These are phyloP conservation scores for Aphidoletes aphidimyza DNA, from an alignment of 2,888 invertebrate species.

Conservation along the genomic window DNA sequence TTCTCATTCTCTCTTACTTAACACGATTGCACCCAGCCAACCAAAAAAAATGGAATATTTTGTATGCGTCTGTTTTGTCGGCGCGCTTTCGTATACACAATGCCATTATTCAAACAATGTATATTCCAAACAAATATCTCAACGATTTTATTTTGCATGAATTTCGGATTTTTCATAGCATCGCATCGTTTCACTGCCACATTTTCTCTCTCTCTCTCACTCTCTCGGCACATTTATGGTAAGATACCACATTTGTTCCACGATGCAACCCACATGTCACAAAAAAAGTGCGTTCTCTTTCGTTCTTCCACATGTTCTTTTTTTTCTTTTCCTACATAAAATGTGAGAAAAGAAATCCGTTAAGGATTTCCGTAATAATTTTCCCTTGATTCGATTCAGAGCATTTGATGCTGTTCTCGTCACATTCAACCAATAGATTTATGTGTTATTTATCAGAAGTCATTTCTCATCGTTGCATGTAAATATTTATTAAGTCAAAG, in stretches of 20 bases:
- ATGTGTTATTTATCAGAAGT: constrained; percentile 1
- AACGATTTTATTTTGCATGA: constrained; percentile 49
- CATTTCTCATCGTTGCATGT: constrained; percentile 18
- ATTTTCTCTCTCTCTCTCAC: not conserved
- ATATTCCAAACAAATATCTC: constrained; percentile 21
- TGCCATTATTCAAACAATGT: constrained; percentile 46
- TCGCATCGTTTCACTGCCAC: not conserved
- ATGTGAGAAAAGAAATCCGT: constrained; percentile 1
- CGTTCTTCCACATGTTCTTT: not conserved
- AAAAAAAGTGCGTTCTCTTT: not conserved
- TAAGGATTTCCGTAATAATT: constrained; percentile 46
- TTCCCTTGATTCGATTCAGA: not conserved
- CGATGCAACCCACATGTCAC: not conserved
- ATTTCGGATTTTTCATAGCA: not conserved
- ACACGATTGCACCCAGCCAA: not conserved
- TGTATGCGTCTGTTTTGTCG: not conserved
- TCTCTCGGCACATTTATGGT: not conserved
- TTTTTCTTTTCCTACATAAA: not conserved
- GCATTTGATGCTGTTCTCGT: not conserved
- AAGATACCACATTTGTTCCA: not conserved
- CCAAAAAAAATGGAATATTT: not conserved
- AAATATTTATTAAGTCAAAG: constrained; percentile 49
- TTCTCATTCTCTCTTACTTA: no score
- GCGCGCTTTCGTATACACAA: not conserved
- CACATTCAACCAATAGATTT: not conserved